Evolutionary conservation across 2,888 invertebrate species (phyloP).

Genomic region (Lasioglossum leucozonium): DNA sequence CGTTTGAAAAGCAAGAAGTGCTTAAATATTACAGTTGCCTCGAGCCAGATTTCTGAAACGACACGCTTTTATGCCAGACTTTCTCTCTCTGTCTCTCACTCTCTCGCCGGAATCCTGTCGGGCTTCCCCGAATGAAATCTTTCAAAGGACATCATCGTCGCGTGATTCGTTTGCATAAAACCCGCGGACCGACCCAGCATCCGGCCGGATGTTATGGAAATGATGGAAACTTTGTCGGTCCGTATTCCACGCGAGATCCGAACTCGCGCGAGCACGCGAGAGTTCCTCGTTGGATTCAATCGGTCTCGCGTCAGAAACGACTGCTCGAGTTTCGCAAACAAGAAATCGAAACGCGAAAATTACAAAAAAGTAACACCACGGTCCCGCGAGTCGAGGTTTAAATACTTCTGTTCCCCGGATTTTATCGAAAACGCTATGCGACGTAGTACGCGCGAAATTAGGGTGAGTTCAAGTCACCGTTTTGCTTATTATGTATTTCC

Average conservation of each 20-base stretch:
- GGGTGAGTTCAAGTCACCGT: background rate
- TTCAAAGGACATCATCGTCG: conserved; percentile 35
- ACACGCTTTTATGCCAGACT: background rate
- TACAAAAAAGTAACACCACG: background rate
- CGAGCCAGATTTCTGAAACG: conserved; percentile 1
- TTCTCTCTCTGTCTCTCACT: background rate
- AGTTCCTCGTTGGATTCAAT: background rate
- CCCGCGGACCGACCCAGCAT: conserved; percentile 39
- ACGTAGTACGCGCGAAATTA: background rate
- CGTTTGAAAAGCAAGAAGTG: conserved; percentile 16
- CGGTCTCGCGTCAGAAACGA: background rate
- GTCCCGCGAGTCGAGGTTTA: background rate
- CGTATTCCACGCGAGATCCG: conserved; percentile 29
- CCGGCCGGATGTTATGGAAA: conserved; percentile 57
- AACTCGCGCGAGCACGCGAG: conserved; percentile 9
- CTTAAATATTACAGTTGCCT: conserved; percentile 4
- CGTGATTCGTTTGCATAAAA: conserved; percentile 52
- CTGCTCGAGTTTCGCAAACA: conserved; percentile 9
- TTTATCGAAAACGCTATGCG: background rate
- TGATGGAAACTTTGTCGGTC: conserved; percentile 50
- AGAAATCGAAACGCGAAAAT: background rate
- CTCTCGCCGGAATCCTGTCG: background rate
- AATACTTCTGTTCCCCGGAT: background rate
- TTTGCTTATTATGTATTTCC: background rate
- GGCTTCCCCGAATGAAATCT: background rate